Evolutionary conservation across 1,140 invertebrate species (phyloP).

Genomic region (Drosophila santomea): DNA sequence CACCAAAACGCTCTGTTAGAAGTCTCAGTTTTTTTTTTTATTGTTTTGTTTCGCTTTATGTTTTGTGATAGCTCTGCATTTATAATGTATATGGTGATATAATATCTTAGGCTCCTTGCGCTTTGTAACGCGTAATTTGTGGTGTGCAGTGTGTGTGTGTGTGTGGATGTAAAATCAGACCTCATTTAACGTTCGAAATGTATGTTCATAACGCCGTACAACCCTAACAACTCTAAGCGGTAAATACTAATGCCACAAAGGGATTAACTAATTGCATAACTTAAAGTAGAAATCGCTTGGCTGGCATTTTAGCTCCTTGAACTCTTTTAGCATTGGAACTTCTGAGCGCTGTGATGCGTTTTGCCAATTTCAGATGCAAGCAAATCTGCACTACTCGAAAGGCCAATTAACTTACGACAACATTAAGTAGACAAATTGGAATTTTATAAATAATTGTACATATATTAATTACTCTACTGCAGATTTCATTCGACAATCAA

Average conservation of each 20-base stretch:
- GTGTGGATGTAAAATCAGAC: constrained; percentile 18
- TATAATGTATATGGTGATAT: constrained; percentile 45
- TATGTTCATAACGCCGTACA: constrained; percentile 20
- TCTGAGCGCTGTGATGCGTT: constrained; percentile 35
- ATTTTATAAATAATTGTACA: constrained; percentile 71
- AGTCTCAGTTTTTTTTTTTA: constrained; percentile 47
- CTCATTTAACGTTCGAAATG: constrained; percentile 12
- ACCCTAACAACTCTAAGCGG: constrained; percentile 12
- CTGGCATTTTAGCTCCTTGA: constrained; percentile 2
- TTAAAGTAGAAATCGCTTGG: constrained; percentile 46
- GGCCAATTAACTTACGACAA: constrained; percentile 30
- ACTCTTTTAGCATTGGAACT: constrained; percentile 20
- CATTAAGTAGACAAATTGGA: constrained; percentile 52
- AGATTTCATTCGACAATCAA: constrained; percentile 77
- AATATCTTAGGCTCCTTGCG: constrained; percentile 21
- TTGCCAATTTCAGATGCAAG: constrained; percentile 3
- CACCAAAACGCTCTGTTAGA: constrained; percentile 20
- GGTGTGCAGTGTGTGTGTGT: constrained; percentile 7
- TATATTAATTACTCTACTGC: constrained; percentile 72
- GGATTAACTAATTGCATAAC: constrained; percentile 31
- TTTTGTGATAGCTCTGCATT: constrained; percentile 39
- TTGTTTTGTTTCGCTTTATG: constrained; percentile 51
- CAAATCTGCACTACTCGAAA: constrained; percentile 26
- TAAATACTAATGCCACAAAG: constrained; percentile 25
- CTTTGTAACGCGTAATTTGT: background rate